Evolutionary conservation across 2,113 vertebrate species (phyloP).

Genomic region (Thomomys bottae): DNA sequence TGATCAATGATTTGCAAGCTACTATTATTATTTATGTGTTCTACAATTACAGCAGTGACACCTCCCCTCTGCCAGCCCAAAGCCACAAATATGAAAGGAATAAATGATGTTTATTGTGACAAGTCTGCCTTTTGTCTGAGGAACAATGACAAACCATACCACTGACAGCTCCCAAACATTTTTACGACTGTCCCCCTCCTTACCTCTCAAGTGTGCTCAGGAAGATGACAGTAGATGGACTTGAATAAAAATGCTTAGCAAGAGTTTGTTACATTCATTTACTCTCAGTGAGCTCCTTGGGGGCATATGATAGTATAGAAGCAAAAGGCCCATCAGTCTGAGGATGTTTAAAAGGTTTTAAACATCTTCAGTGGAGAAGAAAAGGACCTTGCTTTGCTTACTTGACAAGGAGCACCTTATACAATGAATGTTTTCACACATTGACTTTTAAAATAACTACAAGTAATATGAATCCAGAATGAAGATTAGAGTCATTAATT

Average conservation of each 20-base stretch:
- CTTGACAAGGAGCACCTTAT: not conserved
- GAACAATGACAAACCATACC: slow-evolving; percentile 85
- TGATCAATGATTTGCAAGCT: slow-evolving; percentile 87
- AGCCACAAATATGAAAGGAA: slow-evolving; percentile 86
- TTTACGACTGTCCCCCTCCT: slow-evolving; percentile 72
- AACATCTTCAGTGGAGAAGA: not conserved
- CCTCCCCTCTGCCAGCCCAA: slow-evolving; percentile 85
- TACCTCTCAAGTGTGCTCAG: slow-evolving; percentile 77
- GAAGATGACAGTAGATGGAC: slow-evolving; percentile 77
- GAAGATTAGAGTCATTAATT: slow-evolving; percentile 27
- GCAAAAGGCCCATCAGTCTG: slow-evolving; percentile 36
- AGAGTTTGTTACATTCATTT: slow-evolving; percentile 75
- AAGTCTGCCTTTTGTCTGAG: slow-evolving; percentile 87
- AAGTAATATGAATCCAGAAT: not conserved
- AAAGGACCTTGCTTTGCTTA: not conserved
- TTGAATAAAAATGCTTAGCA: slow-evolving; percentile 76
- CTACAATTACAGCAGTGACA: slow-evolving; percentile 85
- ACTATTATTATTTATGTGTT: slow-evolving; percentile 88
- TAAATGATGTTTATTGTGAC: slow-evolving; percentile 88
- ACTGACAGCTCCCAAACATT: slow-evolving; percentile 81
- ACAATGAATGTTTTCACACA: slow-evolving; percentile 28
- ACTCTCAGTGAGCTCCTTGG: slow-evolving; percentile 57
- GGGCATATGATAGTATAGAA: slow-evolving; percentile 38
- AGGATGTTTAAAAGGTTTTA: slow-evolving; percentile 36
- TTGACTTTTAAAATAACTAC: slow-evolving; percentile 40